phyloP scores from a whole-genome alignment of 1,140 invertebrate species.

The Andricus grossulariae region DNA sequence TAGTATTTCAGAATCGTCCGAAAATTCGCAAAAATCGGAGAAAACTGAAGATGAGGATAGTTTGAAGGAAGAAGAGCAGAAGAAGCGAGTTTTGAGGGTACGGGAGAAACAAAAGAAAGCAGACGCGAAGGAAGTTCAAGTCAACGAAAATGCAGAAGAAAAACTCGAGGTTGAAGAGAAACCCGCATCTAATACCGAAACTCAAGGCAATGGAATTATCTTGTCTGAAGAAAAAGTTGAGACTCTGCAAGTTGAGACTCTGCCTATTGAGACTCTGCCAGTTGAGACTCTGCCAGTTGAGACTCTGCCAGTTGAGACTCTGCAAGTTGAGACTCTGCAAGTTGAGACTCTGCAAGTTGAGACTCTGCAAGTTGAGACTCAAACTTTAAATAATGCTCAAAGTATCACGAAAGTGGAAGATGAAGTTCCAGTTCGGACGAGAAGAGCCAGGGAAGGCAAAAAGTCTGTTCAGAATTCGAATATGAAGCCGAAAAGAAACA shows the following conservation, averaged over 20 bases:
- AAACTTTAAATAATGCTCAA: conserved; percentile 31
- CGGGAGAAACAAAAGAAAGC: conserved; percentile 63
- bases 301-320: background rate
- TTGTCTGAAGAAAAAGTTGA: conserved; percentile 28
- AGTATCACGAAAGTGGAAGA: conserved; percentile 41
- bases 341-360: background rate
- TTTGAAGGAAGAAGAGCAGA: conserved; percentile 43
- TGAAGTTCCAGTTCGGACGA: conserved; percentile 59
- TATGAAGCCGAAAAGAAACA: conserved; percentile 59
- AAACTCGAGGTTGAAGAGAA: conserved; percentile 33
- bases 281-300: no score
- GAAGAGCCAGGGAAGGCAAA: conserved; percentile 65
- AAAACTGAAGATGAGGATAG: conserved; percentile 29
- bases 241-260: conserved; percentile 27
- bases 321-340: background rate
- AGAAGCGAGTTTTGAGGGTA: conserved; percentile 62
- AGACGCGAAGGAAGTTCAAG: conserved; percentile 42
- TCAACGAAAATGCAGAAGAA: conserved; percentile 8
- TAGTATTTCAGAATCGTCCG: conserved; percentile 2
- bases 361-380: conserved; percentile 2
- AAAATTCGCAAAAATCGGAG: background rate
- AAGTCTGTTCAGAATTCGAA: conserved; percentile 61
- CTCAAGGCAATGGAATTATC: conserved; percentile 24
- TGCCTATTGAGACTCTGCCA: no score
- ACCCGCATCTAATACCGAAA: background rate